phyloP scores from a whole-genome alignment of 2,888 invertebrate species.

The Rhorus exstirpatorius region DNA sequence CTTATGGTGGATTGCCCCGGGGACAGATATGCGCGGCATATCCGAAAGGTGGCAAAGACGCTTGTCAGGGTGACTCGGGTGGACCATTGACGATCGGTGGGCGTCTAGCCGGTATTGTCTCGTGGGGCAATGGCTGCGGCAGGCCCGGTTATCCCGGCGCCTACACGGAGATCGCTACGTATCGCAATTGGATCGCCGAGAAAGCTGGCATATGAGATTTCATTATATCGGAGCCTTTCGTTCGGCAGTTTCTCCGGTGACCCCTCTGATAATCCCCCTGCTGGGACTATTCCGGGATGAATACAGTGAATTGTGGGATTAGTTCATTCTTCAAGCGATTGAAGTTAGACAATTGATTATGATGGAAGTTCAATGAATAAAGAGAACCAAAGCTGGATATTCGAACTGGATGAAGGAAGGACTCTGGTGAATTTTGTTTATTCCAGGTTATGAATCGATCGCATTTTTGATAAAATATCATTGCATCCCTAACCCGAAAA shows the following conservation, averaged over 20 bases:
- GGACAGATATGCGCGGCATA: constrained; percentile 88
- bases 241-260: background rate
- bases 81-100: constrained; percentile 80
- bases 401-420: too few relatives aligned
- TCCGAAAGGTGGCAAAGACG: constrained; percentile 87
- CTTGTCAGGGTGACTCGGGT: constrained; percentile 81
- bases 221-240: background rate
- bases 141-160: constrained; percentile 85
- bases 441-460: too few relatives aligned
- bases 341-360: too few relatives aligned
- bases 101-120: constrained; percentile 80
- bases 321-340: too few relatives aligned
- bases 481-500: too few relatives aligned
- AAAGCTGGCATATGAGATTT: constrained; percentile 48
- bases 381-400: too few relatives aligned
- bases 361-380: too few relatives aligned
- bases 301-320: too few relatives aligned
- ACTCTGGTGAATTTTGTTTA: too few relatives aligned
- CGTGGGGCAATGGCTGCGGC: constrained; percentile 88
- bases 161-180: constrained; percentile 87
- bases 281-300: too few relatives aligned
- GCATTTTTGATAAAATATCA: too few relatives aligned
- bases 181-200: constrained; percentile 83
- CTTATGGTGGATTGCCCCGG: constrained; percentile 81
- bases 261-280: background rate